Evolutionary conservation across 2,113 vertebrate species (phyloP).

Genomic region (Ammodytes dubius): DNA sequence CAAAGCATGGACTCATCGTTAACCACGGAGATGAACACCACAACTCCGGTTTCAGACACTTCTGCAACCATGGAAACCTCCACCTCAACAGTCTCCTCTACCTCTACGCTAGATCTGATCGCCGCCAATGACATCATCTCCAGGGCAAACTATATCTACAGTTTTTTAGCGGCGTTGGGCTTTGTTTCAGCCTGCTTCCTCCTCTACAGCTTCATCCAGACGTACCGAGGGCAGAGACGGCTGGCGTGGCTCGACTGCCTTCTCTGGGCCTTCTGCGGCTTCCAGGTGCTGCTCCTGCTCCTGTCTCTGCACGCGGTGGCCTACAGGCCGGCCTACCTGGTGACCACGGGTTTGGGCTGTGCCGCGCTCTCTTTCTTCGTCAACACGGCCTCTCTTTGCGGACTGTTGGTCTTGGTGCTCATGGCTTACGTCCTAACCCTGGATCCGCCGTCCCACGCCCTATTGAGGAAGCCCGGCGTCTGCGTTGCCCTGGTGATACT

Average conservation of each 20-base stretch:
- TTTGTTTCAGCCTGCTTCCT: slow-evolving; percentile 80
- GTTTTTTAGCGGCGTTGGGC: slow-evolving; percentile 78
- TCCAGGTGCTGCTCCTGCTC: slow-evolving; percentile 82
- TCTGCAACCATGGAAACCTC: too few species aligned
- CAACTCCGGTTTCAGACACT: not conserved
- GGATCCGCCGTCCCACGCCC: slow-evolving; percentile 37
- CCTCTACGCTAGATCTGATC: slow-evolving; percentile 43
- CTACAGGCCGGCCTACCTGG: slow-evolving; percentile 81
- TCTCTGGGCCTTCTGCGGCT: slow-evolving; percentile 79
- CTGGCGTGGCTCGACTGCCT: slow-evolving; percentile 76
- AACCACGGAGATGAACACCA: not conserved
- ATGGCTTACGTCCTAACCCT: slow-evolving; percentile 70
- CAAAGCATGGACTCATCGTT: not conserved
- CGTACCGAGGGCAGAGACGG: slow-evolving; percentile 54
- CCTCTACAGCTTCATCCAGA: slow-evolving; percentile 78
- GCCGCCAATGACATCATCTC: slow-evolving; percentile 79
- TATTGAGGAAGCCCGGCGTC: slow-evolving; percentile 35
- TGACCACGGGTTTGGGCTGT: slow-evolving; percentile 76
- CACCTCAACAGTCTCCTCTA: not conserved
- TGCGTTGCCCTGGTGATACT: slow-evolving; percentile 60
- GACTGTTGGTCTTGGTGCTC: slow-evolving; percentile 76
- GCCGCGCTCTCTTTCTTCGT: slow-evolving; percentile 83
- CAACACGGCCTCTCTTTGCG: slow-evolving; percentile 81
- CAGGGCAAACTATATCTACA: slow-evolving; percentile 81
- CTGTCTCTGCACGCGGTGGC: slow-evolving; percentile 82